phyloP scores from a whole-genome alignment of 2,888 invertebrate genomes.

The Hirtodrosophila confusa region DNA sequence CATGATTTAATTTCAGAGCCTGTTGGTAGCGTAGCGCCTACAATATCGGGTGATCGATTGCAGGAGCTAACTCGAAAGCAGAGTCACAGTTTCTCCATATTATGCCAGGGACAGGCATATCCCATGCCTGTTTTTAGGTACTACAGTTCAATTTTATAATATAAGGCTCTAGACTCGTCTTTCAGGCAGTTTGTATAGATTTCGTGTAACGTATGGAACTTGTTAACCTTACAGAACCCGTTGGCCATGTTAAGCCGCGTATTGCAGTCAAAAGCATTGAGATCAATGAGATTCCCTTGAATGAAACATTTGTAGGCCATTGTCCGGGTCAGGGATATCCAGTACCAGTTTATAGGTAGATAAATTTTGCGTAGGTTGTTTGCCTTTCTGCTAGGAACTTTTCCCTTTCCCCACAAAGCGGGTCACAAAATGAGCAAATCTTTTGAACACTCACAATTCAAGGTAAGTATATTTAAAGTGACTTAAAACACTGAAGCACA shows the following conservation, averaged over 20 bases:
- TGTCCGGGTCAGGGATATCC: conserved; percentile 90
- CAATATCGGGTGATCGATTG: conserved; percentile 86
- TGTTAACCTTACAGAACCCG: conserved; percentile 74
- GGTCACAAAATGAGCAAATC: conserved; percentile 55
- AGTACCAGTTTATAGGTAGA: conserved; percentile 88
- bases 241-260: conserved; percentile 82
- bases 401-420: conserved; percentile 22
- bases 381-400: conserved; percentile 27
- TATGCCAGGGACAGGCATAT: conserved; percentile 90
- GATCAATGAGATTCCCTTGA: conserved; percentile 73
- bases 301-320: conserved; percentile 72
- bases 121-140: conserved; percentile 91
- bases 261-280: conserved; percentile 82
- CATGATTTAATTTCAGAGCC: conserved; percentile 85
- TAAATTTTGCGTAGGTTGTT: conserved; percentile 27
- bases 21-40: conserved; percentile 88
- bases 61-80: conserved; percentile 85
- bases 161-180: neutral
- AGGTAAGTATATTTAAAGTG: conserved; percentile 52
- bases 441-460: neutral
- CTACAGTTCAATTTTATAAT: conserved; percentile 50
- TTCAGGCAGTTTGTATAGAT: conserved; percentile 51
- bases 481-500: accelerated
- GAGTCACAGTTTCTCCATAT: conserved; percentile 86
- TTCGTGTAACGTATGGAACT: neutral